Percentiles rank a stretch among this genome's conserved stretches.
Conservation (phyloP, 2,888 invertebrate genomes). For the Trimorus sp. region DNA sequence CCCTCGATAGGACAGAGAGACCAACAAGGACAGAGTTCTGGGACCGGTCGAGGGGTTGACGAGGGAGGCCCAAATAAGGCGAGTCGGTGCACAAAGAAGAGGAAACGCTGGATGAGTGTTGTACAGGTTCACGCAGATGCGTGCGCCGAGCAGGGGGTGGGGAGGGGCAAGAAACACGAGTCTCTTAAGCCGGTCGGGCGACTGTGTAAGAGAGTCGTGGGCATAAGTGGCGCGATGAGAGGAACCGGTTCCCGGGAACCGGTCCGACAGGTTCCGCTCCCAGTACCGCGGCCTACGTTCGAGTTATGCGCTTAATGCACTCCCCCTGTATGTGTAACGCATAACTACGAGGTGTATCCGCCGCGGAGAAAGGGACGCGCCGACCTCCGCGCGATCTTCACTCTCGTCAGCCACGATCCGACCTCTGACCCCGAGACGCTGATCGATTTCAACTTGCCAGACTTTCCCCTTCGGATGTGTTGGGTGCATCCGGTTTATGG, state of each 20-base stretch:
- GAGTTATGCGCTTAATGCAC: conserved; percentile 73
- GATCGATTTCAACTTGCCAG: conserved; percentile 10
- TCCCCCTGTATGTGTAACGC: conserved; percentile 76
- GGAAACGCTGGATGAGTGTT: conserved; percentile 71
- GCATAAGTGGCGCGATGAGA: conserved; percentile 61
- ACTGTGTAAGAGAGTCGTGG: conserved; percentile 59
- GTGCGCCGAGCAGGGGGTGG: conserved; percentile 67
- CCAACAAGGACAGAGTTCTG: no score
- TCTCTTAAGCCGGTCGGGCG: conserved; percentile 54
- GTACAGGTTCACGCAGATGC: conserved; percentile 63
- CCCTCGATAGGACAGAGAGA: no score
- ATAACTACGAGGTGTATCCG: conserved; percentile 76
- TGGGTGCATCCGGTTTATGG: no score
- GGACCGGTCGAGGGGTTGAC: conserved; percentile 33
- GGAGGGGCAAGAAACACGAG: conserved; percentile 69
- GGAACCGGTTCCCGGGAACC: conserved; percentile 72
- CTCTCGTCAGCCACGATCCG: conserved; percentile 68
- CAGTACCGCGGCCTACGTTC: conserved; percentile 74
- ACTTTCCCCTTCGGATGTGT: not conserved
- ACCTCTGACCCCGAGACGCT: conserved; percentile 29
- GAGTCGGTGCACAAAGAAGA: conserved; percentile 74
- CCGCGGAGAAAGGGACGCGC: conserved; percentile 60
- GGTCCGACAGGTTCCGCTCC: conserved; percentile 79
- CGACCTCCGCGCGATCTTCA: conserved; percentile 74
- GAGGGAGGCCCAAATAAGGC: conserved; percentile 73